Conservation (phyloP, 2,888 invertebrate genomes). For the Synergus japonicus region DNA sequence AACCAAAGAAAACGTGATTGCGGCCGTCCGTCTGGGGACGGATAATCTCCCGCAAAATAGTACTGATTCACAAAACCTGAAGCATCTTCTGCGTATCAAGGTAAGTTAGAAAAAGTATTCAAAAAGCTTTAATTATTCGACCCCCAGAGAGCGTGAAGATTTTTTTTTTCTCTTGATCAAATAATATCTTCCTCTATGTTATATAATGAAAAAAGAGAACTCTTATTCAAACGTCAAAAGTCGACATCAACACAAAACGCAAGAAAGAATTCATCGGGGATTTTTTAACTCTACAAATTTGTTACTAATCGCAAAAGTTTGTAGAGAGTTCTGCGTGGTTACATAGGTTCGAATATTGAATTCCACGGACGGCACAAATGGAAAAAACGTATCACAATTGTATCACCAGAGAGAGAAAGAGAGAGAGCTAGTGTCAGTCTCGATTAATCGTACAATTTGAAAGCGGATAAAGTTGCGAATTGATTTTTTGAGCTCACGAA, state of each 20-base stretch:
- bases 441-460: constrained; percentile 33
- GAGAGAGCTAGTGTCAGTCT: constrained; percentile 22
- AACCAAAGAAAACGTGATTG: constrained; percentile 92
- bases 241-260: constrained; percentile 46
- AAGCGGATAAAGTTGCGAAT: constrained; percentile 37
- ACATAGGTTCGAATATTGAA: constrained; percentile 10
- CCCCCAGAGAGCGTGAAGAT: no score
- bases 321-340: constrained; percentile 8
- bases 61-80: constrained; percentile 80
- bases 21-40: constrained; percentile 87
- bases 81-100: constrained; percentile 77
- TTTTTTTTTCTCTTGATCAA: neutral
- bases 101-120: constrained; percentile 68
- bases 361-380: constrained; percentile 19
- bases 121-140: neutral
- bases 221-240: constrained; percentile 6
- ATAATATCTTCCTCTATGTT: neutral
- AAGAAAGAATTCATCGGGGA: neutral
- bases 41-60: constrained; percentile 77
- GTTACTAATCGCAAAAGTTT: neutral
- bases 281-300: no score
- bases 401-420: constrained; percentile 4
- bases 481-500: constrained; percentile 24
- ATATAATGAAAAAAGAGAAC: neutral
- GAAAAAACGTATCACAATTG: constrained; percentile 18